Base-by-base conservation (phyloP, 2,113 vertebrate species). In the Anoura caudifer region DNA sequence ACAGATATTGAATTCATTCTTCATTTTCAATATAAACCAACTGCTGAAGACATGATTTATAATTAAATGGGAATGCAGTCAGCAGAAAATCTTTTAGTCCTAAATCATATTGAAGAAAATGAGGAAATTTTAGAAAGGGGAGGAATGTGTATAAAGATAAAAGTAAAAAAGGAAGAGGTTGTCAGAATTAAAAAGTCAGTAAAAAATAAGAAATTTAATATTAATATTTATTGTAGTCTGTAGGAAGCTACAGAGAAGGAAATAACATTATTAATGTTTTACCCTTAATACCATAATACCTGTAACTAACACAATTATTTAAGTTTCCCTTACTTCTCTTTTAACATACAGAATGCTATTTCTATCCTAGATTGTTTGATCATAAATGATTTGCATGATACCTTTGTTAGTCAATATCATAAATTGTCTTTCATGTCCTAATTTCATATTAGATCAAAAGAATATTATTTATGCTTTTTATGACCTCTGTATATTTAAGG, bases 11-110 rank as follows among this genome's bases (percentile, higher is more conserved):
- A 92, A 97, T 97, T 98, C 69, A 11, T 96, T 98, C 96, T 97
- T 65, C 85, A 90, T 94, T 98, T 98, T 97, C 91, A 97, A 47
- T 97, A 95, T 67, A 97, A 89, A 81, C 86, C 65, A 93, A 96
- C 24, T 36, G 54, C 93, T 95, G 88, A 87, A 96, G 76, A 96
- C 86, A 24, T 97, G 93, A 95, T 36, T 90, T 95, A 93, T 97
- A 97, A 96, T 97, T 97, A 87, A 0, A 0, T 86, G 26, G 73
- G 91, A 97, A 94, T 85, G 36, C 28, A 73, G 56, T 56, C 45
- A 63, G 77, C 85, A 94, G 84, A 85, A 79, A 94, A 77, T 47
- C 5, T 95, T 79, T 61, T 92, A 95, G 16, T 80, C 79, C 36
- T 94, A 72, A 94, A 19, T 73, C 73, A 97, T 47, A 24, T 19